Base-by-base conservation (phyloP, 2,888 invertebrate species). In the Ommatoiulus sabulosus region DNA sequence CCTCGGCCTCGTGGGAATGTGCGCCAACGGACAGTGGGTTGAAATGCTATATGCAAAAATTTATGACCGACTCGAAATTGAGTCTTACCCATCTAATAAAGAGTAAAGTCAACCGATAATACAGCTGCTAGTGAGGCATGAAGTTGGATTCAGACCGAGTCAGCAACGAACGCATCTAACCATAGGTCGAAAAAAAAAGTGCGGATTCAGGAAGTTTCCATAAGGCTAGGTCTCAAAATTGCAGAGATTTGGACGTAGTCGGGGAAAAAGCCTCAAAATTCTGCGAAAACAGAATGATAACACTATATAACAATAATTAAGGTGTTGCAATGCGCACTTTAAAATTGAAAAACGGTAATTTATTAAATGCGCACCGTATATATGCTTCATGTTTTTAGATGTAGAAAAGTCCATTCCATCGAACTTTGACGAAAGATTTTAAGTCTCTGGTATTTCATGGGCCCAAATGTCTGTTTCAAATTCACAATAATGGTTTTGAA, bases 81-180 rank as follows among this genome's bases (percentile, higher is more conserved):
- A 80, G 80, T 80, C 80, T 80, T 80, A 35, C 80, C 80, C 80
- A 80, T 80, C 24, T 80, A 80, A 80, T 80, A 80, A 80, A 80
- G 24, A 80, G 80, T 80, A 80, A 80, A 80, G 80, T 80, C 35
- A 35, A 80, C 35, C 80, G 80, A 80, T 80, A 80, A 80, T 80
- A 80, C 80, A 80, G 20, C 35, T 80, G 80, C 80, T 80, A 80
- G 80, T 80, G 80, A 80, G 80, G 80, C 80, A 80, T 35, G 80
- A 80, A 80, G 80, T 80, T 80, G 80, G 35, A 80, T 35, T 80
- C 35, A 35, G 80, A 35, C 80, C 80, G 12, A 10, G 80, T 80
- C 80, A 80, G 80, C 80, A 80, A 24, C 20, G 3, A 1, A 80
- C 35, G 2, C 80, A 12, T 15, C 35, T 80, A 12, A 35, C 35